Percentiles rank a stretch among this genome's conserved stretches.
phyloP scores from a whole-genome alignment of 2,113 vertebrate genomes.

The Phoenicopterus ruber region DNA sequence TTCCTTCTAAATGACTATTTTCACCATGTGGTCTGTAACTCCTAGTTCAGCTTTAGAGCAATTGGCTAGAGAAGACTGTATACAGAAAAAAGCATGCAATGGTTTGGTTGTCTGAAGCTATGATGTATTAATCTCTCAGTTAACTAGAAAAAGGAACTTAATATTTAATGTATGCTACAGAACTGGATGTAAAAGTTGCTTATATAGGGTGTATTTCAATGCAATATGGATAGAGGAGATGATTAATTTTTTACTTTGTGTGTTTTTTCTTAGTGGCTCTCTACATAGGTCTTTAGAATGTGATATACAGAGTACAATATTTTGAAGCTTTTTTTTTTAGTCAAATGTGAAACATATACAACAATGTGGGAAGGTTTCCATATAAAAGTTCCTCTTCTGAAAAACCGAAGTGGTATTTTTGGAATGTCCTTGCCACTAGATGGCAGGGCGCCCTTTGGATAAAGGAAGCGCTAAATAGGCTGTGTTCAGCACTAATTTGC shows the following conservation, averaged over 20 bases:
- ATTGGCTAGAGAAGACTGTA: background rate
- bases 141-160: background rate
- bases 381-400: background rate
- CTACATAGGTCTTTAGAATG: background rate
- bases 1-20: background rate
- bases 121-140: background rate
- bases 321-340: background rate
- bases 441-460: constrained; percentile 61
- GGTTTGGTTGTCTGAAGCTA: background rate
- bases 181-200: background rate
- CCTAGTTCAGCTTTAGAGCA: background rate
- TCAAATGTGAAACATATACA: background rate
- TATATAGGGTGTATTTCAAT: background rate
- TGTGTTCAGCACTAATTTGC: background rate
- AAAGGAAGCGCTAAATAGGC: background rate
- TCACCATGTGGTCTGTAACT: background rate
- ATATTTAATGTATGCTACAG: background rate
- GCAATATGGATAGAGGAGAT: background rate
- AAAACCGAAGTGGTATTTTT: background rate
- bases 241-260: background rate
- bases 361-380: background rate
- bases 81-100: background rate
- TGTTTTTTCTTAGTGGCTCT: background rate
- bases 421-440: constrained; percentile 58
- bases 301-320: background rate